Percentiles rank a stretch among this genome's conserved stretches.
Evolutionary conservation across 2,888 invertebrate genomes (phyloP).

Genomic region (Adelphocoris suturalis): DNA sequence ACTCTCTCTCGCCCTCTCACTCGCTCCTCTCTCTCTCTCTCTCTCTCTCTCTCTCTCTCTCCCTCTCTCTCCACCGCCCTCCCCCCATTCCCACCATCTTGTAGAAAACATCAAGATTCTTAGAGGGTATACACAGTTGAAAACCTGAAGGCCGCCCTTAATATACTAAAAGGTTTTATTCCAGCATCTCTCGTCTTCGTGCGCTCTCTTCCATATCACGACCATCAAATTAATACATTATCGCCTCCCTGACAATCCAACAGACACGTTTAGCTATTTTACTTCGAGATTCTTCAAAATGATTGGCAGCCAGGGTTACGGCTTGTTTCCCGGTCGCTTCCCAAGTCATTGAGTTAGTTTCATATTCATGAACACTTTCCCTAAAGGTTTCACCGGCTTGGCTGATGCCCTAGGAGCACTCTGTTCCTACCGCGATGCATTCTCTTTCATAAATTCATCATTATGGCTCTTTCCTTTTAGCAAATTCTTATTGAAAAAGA

Average conservation of each 20-base stretch:
- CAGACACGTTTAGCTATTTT: neutral
- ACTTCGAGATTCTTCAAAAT: slow-evolving; percentile 10
- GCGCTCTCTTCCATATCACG: neutral
- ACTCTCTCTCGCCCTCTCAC: neutral
- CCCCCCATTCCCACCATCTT: neutral
- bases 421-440: slow-evolving; percentile 2
- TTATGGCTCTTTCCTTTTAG: too few species aligned
- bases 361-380: slow-evolving; percentile 5
- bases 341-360: slow-evolving; percentile 7
- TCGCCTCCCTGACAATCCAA: neutral
- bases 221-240: slow-evolving; percentile 32
- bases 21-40: too few species aligned
- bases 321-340: neutral
- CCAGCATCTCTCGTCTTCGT: neutral
- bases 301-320: neutral
- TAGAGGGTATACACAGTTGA: neutral
- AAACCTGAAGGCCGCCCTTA: neutral
- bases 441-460: neutral
- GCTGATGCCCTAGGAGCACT: neutral
- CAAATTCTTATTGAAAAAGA: too few species aligned
- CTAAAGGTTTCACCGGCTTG: neutral
- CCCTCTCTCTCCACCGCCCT: neutral
- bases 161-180: slow-evolving; percentile 35
- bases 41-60: too few species aligned
- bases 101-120: slow-evolving; percentile 3